These are phyloP conservation scores for Lapara coniferarum DNA, from an alignment of 2,888 invertebrate species.

Conservation along the genomic window DNA sequence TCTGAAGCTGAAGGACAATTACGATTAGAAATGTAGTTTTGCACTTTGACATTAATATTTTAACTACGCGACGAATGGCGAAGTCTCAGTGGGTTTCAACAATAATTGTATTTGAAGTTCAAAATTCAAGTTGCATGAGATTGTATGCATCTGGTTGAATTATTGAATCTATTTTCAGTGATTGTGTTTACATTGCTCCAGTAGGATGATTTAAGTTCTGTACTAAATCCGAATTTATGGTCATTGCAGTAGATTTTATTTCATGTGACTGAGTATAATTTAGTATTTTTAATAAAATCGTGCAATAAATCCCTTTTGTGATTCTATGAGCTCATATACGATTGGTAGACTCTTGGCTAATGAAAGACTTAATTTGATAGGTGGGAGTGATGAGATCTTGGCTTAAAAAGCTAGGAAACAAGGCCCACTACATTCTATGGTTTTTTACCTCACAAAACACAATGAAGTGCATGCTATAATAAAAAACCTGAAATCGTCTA, in stretches of 20 bases:
- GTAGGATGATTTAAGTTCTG: not conserved
- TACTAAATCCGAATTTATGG: not conserved
- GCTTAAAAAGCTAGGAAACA: too few relatives aligned
- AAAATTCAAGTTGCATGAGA: conserved; percentile 17
- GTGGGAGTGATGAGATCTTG: too few relatives aligned
- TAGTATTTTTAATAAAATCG: not conserved
- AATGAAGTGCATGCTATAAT: too few relatives aligned
- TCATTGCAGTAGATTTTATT: not conserved
- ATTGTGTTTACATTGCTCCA: not conserved
- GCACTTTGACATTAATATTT: conserved; percentile 22
- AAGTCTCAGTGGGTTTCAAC: conserved; percentile 7
- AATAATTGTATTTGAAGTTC: conserved; percentile 12
- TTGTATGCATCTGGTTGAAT: conserved; percentile 10
- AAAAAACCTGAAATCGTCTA: too few relatives aligned
- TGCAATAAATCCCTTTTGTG: not conserved
- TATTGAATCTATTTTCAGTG: conserved; percentile 11
- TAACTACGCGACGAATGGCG: conserved; percentile 13
- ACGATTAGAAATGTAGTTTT: conserved; percentile 29
- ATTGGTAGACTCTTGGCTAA: too few relatives aligned
- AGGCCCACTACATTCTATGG: too few relatives aligned
- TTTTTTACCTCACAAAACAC: too few relatives aligned
- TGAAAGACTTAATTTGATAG: too few relatives aligned
- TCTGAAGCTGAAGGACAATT: conserved; percentile 32
- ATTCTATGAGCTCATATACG: too few relatives aligned
- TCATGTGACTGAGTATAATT: not conserved